phyloP scores from a whole-genome alignment of 1,140 invertebrate species.

The Drosophila pseudoananassae region DNA sequence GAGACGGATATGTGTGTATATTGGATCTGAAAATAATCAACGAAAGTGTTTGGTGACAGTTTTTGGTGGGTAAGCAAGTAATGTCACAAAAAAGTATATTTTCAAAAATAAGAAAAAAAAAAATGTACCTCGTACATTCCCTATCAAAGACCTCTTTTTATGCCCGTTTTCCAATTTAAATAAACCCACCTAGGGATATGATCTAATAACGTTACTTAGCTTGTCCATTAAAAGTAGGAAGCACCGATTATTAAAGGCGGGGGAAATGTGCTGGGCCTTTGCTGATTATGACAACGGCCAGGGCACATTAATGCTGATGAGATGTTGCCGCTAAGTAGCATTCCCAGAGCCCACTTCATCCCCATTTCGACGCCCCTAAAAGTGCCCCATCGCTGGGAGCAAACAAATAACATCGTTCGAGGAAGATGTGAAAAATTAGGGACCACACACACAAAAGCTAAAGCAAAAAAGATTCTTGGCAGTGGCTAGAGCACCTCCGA shows the following conservation, averaged over 20 bases:
- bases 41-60: background rate
- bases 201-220: background rate
- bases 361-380: constrained; percentile 16
- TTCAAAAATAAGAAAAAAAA: too few species aligned
- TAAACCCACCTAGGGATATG: background rate
- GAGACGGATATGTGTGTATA: background rate
- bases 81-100: background rate
- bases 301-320: constrained; percentile 78
- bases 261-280: constrained; percentile 18
- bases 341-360: constrained; percentile 61
- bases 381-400: constrained; percentile 28
- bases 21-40: background rate
- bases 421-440: constrained; percentile 24
- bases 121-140: too few species aligned
- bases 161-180: background rate
- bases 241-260: constrained; percentile 10
- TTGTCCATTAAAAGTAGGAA: background rate
- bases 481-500: constrained; percentile 55
- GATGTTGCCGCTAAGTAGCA: constrained; percentile 77
- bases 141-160: too few species aligned
- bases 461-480: constrained; percentile 51
- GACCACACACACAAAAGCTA: constrained; percentile 2
- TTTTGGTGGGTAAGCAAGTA: background rate
- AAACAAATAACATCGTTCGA: constrained; percentile 48
- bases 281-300: constrained; percentile 74